Evolutionary conservation across 2,888 invertebrate species (phyloP), one percentile per base, ranked within the genome.

Genomic region (Drosophila helvetica): DNA sequence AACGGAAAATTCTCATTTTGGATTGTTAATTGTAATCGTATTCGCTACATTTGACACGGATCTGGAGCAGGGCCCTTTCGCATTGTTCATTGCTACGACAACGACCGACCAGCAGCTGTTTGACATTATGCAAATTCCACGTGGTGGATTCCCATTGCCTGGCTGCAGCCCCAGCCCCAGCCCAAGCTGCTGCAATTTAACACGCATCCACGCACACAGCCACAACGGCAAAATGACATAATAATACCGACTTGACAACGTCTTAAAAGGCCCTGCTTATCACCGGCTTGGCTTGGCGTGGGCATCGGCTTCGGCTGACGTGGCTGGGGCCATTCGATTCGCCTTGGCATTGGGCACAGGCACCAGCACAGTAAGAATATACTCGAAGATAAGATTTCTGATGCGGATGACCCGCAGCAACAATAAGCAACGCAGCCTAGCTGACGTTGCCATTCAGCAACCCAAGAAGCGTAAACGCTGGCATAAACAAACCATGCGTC

Each of bases 101-200:
- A n/a, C 22, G 22, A 22, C 22, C 22, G 5, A 5, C 22, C 22
- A 22, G 42, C 76, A 71, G 72, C 69, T 69, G 73, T 45, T 64
- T 50, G 18, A 10, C 52, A 61, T 75, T 89, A 87, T 85, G 78
- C 79, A 79, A 88, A 87, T 77, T 76, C 82, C 87, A 89, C 88
- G 89, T 87, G 86, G 85, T 78, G 65, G 53, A 56, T 63, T 75
- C 53, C 53, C 27, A 67, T 57, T 64, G 66, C 38, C 22, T 42
- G 46, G 15, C 27, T 42, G 46, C n/a, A 46, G 56, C 52, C 73
- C 48, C 66, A 55, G 63, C 27, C 30, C 30, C n/a, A 46, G 56
- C 52, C 73, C 48, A 64, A 55, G 63, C 22, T 22, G 22, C 52
- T 71, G 70, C 77, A 70, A 68, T 68, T 53, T 60, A 7, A 46